Base-by-base conservation (phyloP, 1,140 invertebrate species). In the Panagrolaimus sp. region DNA sequence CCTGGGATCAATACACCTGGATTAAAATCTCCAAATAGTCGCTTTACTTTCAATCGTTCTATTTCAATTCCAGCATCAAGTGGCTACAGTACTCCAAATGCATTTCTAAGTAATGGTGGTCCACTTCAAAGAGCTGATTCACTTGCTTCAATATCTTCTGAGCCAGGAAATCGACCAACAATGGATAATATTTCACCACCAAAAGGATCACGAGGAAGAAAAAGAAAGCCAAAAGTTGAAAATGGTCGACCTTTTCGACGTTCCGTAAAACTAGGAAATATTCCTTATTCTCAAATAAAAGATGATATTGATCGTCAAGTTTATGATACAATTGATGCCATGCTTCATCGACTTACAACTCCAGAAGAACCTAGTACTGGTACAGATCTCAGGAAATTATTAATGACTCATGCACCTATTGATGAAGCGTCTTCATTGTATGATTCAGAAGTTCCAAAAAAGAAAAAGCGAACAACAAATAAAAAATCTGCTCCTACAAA, bases 201-300 rank as follows among this genome's bases (percentile, higher is more conserved):
- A n/a, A 72, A 72, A 45, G 65, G 66, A 51, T 73, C 57, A 14
- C 71, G 74, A n/a, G 75, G 71, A 4, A 68, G 77, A 44, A 81
- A 81, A 63, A 16, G 79, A 38, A 74, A 76, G 64, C 46, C 53
- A 63, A 65, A 5, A 11, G 14, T 27, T 72, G 73, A 61, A 53
- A 38, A 53, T 67, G 44, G 57, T 69, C 68, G 70, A 71, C 65
- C 66, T 57, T 31, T 67, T 42, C 42, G 63, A 38, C 76, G 76
- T 45, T 44, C 74, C 43, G 47, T 66, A 1, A 46, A 66, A 11
- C 67, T 77, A 3, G 75, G 75, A 13, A 67, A 45, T 42, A 25
- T 79, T 27, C 13, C 42, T 9, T 77, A 65, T 62, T 20, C 43
- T 20, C 31, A 16, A 20, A 44, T 77, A 46, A 42, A 48, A 25